Conservation (phyloP, 2,113 vertebrate species). For the Ellobius talpinus region DNA sequence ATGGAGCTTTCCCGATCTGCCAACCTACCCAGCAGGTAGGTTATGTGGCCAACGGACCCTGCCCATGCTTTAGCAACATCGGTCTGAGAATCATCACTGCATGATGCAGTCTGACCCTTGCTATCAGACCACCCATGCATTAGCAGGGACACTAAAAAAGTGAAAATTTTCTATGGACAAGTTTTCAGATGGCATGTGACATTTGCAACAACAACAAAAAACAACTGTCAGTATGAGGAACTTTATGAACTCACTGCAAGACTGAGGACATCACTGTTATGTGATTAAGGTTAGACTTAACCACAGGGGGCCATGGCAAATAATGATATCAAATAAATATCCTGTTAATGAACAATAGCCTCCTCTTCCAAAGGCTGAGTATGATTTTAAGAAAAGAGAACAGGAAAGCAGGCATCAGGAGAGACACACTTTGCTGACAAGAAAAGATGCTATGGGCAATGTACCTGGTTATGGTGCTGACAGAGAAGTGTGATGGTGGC, state of each 20-base stretch:
- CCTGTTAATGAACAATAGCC: not conserved
- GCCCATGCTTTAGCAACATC: too few species aligned
- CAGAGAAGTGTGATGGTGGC: constrained; percentile 95
- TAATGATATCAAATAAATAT: not conserved
- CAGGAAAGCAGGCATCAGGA: not conserved
- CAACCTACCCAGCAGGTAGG: not conserved
- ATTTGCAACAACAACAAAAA: not conserved
- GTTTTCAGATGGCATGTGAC: not conserved
- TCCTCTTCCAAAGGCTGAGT: accelerated
- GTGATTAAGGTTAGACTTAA: not conserved
- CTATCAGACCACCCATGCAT: not conserved
- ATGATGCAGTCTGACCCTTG: not conserved
- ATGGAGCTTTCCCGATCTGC: not conserved
- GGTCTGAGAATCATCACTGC: not conserved
- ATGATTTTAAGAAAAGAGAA: not conserved
- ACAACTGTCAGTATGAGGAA: not conserved
- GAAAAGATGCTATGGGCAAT: not conserved
- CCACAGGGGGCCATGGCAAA: accelerated
- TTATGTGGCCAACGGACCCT: accelerated
- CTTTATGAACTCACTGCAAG: accelerated
- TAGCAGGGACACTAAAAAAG: not conserved
- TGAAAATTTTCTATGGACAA: not conserved
- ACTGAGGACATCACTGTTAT: accelerated
- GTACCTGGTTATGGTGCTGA: constrained; percentile 97
- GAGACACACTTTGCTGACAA: not conserved